Percentiles rank a stretch among this genome's conserved stretches.
Evolutionary conservation across 1,140 invertebrate species (phyloP).

Genomic region (Cotesia chilonis): DNA sequence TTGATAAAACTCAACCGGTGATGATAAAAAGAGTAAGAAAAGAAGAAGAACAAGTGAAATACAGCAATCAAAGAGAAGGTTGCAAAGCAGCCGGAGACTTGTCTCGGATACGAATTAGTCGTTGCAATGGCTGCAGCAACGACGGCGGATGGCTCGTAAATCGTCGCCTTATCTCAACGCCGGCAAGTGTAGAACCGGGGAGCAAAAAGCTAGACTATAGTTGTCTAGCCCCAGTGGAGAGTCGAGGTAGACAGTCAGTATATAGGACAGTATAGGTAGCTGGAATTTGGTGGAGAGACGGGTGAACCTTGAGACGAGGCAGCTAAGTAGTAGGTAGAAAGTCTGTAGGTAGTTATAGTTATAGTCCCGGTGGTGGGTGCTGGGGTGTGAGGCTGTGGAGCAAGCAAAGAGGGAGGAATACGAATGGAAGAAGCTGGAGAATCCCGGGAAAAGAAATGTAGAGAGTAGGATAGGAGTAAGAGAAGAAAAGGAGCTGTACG

Average conservation of each 20-base stretch:
- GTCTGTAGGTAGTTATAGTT: too few relatives aligned
- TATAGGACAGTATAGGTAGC: too few relatives aligned
- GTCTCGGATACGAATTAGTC: slow-evolving; percentile 31
- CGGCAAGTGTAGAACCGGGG: neutral
- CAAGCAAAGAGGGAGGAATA: too few relatives aligned
- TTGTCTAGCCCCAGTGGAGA: too few relatives aligned
- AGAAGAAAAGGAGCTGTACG: neutral
- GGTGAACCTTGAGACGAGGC: too few relatives aligned
- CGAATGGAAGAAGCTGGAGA: neutral
- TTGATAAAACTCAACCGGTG: neutral
- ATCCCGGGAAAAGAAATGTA: neutral
- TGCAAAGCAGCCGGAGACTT: slow-evolving; percentile 6
- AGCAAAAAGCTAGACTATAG: neutral
- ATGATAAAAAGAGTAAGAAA: neutral
- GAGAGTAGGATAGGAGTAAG: neutral
- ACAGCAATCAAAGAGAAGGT: slow-evolving; percentile 13
- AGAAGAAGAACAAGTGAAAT: neutral
- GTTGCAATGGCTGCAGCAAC: neutral
- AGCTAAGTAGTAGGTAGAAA: too few relatives aligned
- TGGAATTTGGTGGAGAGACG: too few relatives aligned
- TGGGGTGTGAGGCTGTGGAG: too few relatives aligned
- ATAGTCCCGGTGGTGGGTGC: too few relatives aligned
- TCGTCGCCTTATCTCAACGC: slow-evolving; percentile 22
- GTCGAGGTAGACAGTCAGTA: too few relatives aligned
- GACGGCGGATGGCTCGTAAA: slow-evolving; percentile 17